Percentiles rank a stretch among this genome's conserved stretches.
phyloP scores from a whole-genome alignment of 2,888 invertebrate species.

The Loripinus fragilis region DNA sequence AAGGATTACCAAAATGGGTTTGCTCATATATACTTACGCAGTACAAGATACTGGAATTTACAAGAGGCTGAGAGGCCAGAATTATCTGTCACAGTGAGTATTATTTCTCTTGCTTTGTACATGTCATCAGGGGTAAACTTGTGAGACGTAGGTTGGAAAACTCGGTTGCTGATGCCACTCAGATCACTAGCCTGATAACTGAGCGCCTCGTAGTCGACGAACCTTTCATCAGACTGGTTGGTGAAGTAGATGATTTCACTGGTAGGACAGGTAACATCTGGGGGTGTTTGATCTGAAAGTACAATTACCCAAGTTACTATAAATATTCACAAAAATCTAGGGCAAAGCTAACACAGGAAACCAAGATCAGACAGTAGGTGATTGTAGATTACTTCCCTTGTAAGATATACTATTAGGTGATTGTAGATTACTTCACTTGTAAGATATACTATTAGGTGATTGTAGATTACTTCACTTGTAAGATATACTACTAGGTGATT shows the following conservation, averaged over 20 bases:
- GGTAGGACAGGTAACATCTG: constrained; percentile 37
- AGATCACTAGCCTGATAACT: constrained; percentile 6
- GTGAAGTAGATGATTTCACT: constrained; percentile 16
- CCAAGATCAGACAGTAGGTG: too few relatives aligned
- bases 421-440: too few relatives aligned
- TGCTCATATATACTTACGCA: constrained; percentile 58
- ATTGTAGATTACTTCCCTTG: too few relatives aligned
- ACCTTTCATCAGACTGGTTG: neutral
- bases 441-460: too few relatives aligned
- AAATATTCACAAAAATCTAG: too few relatives aligned
- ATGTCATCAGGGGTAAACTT: constrained; percentile 32
- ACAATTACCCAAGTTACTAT: too few relatives aligned
- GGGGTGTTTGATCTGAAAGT: constrained; percentile 41
- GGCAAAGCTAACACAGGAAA: too few relatives aligned
- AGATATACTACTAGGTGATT: too few relatives aligned
- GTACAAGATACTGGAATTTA: constrained; percentile 91
- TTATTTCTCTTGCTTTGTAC: constrained; percentile 86
- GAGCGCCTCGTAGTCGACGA: constrained; percentile 27
- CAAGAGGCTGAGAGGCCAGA: constrained; percentile 98
- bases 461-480: too few relatives aligned
- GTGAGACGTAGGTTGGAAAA: constrained; percentile 30
- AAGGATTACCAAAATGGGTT: too few relatives aligned
- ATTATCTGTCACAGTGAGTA: constrained; percentile 97
- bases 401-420: too few relatives aligned
- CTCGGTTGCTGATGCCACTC: constrained; percentile 31